These are phyloP conservation scores for Anadara kagoshimensis DNA, from an alignment of 1,140 invertebrate species.

Conservation along the genomic window DNA sequence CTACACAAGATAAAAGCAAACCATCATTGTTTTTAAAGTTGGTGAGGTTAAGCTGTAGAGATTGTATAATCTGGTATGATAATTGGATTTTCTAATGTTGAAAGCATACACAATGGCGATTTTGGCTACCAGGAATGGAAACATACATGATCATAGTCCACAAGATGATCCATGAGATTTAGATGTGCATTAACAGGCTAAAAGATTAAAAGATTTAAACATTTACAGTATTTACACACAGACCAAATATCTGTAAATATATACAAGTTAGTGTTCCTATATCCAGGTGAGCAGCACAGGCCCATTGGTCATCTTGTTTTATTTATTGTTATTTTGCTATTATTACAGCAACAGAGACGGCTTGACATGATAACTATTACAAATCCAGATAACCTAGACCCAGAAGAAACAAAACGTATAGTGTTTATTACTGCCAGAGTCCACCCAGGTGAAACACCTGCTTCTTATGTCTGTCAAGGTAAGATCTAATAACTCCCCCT, in stretches of 20 bases:
- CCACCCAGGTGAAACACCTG: constrained; percentile 87
- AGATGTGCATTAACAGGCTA: neutral
- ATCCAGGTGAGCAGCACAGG: too few relatives aligned
- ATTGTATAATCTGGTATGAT: too few relatives aligned
- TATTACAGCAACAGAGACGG: constrained; percentile 90
- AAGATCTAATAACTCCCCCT: neutral
- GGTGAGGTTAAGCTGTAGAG: too few relatives aligned
- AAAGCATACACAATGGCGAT: too few relatives aligned
- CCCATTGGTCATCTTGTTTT: too few relatives aligned
- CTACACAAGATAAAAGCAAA: too few relatives aligned
- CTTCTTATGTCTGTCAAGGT: constrained; percentile 75
- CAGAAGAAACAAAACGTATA: constrained; percentile 78
- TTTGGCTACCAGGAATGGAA: too few relatives aligned
- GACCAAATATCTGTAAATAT: neutral
- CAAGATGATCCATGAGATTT: too few relatives aligned
- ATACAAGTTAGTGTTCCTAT: neutral
- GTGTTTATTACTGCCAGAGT: constrained; percentile 87
- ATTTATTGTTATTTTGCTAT: constrained; percentile 7
- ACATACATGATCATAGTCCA: too few relatives aligned
- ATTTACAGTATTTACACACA: neutral
- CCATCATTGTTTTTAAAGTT: too few relatives aligned
- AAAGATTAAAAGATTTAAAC: neutral
- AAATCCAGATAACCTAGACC: constrained; percentile 77
- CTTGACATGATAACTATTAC: constrained; percentile 92
- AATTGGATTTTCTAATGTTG: too few relatives aligned